Evolutionary conservation across 2,888 invertebrate species (phyloP).

Genomic region (Meiosimyza decipiens): DNA sequence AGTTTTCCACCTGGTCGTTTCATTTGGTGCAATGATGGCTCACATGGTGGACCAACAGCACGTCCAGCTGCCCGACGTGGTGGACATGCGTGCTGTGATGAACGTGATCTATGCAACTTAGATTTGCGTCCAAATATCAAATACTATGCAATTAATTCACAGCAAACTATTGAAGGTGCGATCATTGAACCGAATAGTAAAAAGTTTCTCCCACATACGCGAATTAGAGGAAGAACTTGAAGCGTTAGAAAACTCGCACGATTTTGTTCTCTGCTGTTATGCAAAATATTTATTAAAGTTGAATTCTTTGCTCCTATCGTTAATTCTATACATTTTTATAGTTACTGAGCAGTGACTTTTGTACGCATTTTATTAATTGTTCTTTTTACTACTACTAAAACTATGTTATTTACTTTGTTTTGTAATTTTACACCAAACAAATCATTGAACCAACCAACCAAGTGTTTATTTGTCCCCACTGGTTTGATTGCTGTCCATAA

Average conservation of each 20-base stretch:
- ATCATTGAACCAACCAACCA: not conserved
- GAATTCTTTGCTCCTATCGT: too few relatives aligned
- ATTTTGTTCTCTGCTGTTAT: too few relatives aligned
- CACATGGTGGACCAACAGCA: constrained; percentile 62
- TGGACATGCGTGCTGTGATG: constrained; percentile 64
- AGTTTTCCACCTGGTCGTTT: constrained; percentile 65
- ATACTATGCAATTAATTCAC: constrained; percentile 55
- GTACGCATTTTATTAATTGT: not conserved
- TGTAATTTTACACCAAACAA: too few relatives aligned
- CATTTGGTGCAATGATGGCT: constrained; percentile 66
- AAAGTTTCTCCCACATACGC: too few relatives aligned
- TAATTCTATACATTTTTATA: not conserved
- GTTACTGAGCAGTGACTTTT: not conserved
- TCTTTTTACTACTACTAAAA: constrained; percentile 5
- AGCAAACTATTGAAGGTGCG: constrained; percentile 56
- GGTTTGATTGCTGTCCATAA: constrained; percentile 18
- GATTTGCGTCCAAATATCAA: constrained; percentile 66
- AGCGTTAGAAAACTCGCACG: not conserved
- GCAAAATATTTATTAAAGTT: not conserved
- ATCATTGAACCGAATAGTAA: not conserved
- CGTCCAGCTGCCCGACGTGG: constrained; percentile 61
- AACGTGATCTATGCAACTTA: constrained; percentile 65
- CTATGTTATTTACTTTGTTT: too few relatives aligned
- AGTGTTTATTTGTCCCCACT: constrained; percentile 2
- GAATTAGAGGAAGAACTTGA: not conserved